A percentile compares a stretch with the other conserved stretches of the same genome.
Conservation (phyloP, 2,797 vertebrate genomes). For the Falco cherrug region DNA sequence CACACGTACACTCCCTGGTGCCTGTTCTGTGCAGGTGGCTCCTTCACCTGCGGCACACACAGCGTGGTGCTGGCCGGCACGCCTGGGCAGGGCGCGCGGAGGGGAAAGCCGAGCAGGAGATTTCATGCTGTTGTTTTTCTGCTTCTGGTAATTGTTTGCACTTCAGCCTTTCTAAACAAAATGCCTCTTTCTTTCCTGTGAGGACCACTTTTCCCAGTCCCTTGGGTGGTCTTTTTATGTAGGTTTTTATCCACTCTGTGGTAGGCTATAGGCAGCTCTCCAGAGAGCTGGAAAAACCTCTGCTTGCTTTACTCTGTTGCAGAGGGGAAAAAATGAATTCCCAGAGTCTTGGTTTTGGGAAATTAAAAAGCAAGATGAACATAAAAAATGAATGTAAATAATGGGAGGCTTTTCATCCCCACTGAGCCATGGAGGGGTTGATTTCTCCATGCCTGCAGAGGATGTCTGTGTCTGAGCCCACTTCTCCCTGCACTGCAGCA, state of each 20-base stretch:
- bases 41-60: not conserved
- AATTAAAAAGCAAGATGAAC: not conserved
- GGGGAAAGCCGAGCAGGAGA: not conserved
- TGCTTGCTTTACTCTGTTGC: not conserved
- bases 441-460: not conserved
- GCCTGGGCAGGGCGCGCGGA: not conserved
- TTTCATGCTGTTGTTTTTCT: not conserved
- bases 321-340: not conserved
- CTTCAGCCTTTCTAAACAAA: constrained; percentile 59
- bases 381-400: not conserved
- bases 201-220: constrained; percentile 66
- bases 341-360: not conserved
- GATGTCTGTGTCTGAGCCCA: not conserved
- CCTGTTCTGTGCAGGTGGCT: accelerated
- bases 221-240: constrained; percentile 64
- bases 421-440: not conserved
- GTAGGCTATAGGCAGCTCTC: constrained; percentile 50
- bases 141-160: constrained; percentile 27
- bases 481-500: not conserved
- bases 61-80: accelerated
- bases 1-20: accelerated
- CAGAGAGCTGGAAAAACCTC: not conserved
- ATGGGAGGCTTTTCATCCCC: not conserved
- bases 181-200: constrained; percentile 58
- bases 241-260: constrained; percentile 56